phyloP scores from a whole-genome alignment of 2,888 invertebrate species.

The Archips crataeganus region DNA sequence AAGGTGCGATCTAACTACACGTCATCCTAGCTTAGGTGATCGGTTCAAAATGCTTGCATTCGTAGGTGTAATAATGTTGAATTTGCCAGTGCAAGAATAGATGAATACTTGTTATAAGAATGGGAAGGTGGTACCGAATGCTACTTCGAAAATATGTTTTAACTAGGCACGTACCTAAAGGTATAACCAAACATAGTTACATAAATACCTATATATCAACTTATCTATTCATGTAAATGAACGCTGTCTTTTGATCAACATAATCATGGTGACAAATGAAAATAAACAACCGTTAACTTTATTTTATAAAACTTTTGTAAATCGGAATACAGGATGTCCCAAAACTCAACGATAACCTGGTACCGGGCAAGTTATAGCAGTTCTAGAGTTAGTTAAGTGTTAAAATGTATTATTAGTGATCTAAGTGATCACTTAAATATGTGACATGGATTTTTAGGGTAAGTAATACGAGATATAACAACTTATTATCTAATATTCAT shows the following conservation, averaged over 20 bases:
- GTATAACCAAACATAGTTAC: too few species aligned
- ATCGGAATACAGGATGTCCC: too few species aligned
- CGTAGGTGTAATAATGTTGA: slow-evolving; percentile 48
- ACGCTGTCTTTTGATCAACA: not conserved
- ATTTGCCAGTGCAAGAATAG: slow-evolving; percentile 21
- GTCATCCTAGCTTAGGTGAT: slow-evolving; percentile 69
- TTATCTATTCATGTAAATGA: not conserved
- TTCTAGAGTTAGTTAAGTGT: too few species aligned
- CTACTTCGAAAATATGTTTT: not conserved
- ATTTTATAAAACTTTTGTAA: too few species aligned
- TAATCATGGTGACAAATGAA: not conserved
- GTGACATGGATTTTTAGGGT: too few species aligned
- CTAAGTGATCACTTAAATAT: too few species aligned
- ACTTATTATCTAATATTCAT: too few species aligned
- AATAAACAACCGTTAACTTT: too few species aligned
- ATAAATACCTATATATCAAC: not conserved
- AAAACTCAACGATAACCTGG: too few species aligned
- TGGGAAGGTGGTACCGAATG: not conserved
- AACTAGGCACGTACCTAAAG: not conserved
- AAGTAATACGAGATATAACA: too few species aligned
- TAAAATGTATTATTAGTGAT: too few species aligned
- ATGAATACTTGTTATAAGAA: slow-evolving; percentile 13
- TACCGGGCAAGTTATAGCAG: too few species aligned
- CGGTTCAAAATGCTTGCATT: slow-evolving; percentile 72
- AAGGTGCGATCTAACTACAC: slow-evolving; percentile 51